Percentiles rank a stretch among this genome's conserved stretches.
Conservation (phyloP, 2,797 vertebrate species). For the Cirrhinus mrigala region DNA sequence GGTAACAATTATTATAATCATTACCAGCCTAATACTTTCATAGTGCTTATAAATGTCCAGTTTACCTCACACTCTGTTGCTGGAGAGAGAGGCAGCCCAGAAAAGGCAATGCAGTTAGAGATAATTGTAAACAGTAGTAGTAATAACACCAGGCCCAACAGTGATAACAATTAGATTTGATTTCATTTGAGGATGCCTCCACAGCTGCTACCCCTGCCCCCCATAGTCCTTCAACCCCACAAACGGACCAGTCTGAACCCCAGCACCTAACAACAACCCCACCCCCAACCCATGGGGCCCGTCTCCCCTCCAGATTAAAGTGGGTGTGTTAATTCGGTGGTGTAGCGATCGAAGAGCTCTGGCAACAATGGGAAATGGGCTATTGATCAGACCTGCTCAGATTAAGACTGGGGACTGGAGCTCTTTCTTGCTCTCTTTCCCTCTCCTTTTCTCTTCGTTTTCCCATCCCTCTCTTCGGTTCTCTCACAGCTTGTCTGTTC, state of each 20-base stretch:
- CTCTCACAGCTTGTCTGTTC: constrained; percentile 68
- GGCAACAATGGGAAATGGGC: constrained; percentile 99
- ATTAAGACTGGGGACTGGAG: constrained; percentile 98
- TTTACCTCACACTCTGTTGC: constrained; percentile 44
- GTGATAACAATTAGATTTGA: constrained; percentile 89
- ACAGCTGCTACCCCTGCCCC: constrained; percentile 83
- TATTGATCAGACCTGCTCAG: constrained; percentile 98
- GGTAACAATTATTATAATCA: constrained; percentile 35
- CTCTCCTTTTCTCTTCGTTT: constrained; percentile 82
- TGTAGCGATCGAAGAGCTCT: constrained; percentile 98
- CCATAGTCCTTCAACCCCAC: constrained; percentile 50
- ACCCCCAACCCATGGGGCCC: constrained; percentile 65
- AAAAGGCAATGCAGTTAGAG: constrained; percentile 60
- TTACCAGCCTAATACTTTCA: constrained; percentile 39
- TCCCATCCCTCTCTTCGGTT: constrained; percentile 76
- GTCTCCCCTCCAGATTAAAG: constrained; percentile 96
- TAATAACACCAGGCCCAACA: constrained; percentile 83
- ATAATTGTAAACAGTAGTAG: constrained; percentile 81
- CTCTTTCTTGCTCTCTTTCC: constrained; percentile 91
- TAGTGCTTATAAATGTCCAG: constrained; percentile 48
- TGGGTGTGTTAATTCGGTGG: constrained; percentile 96
- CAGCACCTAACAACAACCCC: constrained; percentile 61
- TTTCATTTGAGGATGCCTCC: constrained; percentile 88
- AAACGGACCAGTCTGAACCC: constrained; percentile 64
- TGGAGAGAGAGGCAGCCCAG: constrained; percentile 39